Conservation (phyloP, 2,888 invertebrate genomes). For the Tuta absoluta region DNA sequence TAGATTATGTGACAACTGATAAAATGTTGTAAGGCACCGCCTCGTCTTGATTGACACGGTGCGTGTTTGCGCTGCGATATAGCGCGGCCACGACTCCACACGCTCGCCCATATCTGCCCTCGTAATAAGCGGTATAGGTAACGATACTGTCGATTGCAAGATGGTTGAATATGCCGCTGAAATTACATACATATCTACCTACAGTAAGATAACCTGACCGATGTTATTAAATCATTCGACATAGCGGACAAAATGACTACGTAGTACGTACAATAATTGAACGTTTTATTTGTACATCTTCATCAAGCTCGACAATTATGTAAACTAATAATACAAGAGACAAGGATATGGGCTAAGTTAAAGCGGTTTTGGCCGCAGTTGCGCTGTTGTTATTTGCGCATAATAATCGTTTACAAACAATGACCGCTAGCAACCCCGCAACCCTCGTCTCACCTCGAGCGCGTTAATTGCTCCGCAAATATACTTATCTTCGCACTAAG, state of each 20-base stretch:
- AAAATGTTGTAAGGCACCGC: constrained; percentile 78
- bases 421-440: constrained; percentile 53
- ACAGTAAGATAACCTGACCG: neutral
- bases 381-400: constrained; percentile 35
- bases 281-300: neutral
- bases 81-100: constrained; percentile 49
- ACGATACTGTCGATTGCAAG: constrained; percentile 54
- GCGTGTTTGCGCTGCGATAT: constrained; percentile 73
- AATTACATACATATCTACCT: neutral
- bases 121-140: constrained; percentile 55
- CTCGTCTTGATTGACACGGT: constrained; percentile 74
- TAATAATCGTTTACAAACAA: constrained; percentile 64
- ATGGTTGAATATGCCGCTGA: constrained; percentile 43
- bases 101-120: constrained; percentile 68
- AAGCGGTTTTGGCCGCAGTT: constrained; percentile 23
- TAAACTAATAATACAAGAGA: neutral
- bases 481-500: constrained; percentile 78
- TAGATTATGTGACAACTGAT: constrained; percentile 78
- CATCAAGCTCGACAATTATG: neutral
- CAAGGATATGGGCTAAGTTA: constrained; percentile 13
- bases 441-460: constrained; percentile 76
- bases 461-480: constrained; percentile 79
- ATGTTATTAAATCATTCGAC: constrained; percentile 1
- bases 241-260: neutral
- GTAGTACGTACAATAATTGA: neutral